Evolutionary conservation across 2,888 invertebrate species (phyloP).

Genomic region (Luperina nickerlii): DNA sequence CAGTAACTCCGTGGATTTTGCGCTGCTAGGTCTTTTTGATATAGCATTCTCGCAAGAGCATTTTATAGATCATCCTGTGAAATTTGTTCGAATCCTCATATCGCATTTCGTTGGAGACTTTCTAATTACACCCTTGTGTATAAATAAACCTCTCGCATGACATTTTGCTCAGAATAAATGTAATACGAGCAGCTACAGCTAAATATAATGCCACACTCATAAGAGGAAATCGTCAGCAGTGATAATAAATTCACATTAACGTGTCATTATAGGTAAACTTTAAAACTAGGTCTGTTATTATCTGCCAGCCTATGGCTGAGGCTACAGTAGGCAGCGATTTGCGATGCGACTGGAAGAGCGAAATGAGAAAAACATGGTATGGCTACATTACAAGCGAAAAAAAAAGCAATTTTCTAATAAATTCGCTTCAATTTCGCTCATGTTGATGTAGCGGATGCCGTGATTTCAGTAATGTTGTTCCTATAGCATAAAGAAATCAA

Average conservation of each 20-base stretch:
- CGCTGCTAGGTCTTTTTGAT: not conserved
- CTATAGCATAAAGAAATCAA: no score
- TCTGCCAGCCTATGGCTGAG: not conserved
- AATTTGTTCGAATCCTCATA: slow-evolving; percentile 4
- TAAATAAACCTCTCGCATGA: slow-evolving; percentile 48
- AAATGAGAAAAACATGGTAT: no score
- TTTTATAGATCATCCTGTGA: not conserved
- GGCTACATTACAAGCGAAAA: no score
- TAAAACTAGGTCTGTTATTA: slow-evolving; percentile 30
- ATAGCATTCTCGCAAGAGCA: not conserved
- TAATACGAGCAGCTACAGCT: slow-evolving; percentile 50
- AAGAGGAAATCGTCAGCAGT: slow-evolving; percentile 55
- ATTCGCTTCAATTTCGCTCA: no score
- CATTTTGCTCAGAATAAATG: slow-evolving; percentile 48
- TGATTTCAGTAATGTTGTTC: no score
- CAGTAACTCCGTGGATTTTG: not conserved
- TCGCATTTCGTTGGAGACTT: slow-evolving; percentile 18
- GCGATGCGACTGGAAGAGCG: no score
- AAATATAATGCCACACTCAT: slow-evolving; percentile 53
- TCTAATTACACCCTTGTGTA: slow-evolving; percentile 23
- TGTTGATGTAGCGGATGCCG: no score
- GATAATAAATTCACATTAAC: slow-evolving; percentile 53
- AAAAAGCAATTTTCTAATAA: no score
- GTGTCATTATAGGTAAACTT: slow-evolving; percentile 37
- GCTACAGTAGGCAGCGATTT: no score